Evolutionary conservation across 2,888 invertebrate species (phyloP).

Genomic region (Dryomyza anilis): DNA sequence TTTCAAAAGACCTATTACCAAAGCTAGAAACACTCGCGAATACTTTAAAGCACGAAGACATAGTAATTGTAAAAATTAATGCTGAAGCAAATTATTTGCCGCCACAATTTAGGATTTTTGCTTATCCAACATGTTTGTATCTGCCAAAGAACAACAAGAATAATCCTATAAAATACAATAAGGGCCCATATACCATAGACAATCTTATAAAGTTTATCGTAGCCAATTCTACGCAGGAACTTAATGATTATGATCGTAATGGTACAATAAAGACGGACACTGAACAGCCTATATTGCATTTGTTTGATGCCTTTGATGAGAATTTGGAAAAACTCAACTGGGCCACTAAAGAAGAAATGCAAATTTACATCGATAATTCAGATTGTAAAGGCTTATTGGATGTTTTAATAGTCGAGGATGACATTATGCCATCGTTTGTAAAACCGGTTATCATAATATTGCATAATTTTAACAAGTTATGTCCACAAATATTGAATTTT

Average conservation of each 20-base stretch:
- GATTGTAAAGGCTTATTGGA: neutral
- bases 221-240: neutral
- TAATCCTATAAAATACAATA: neutral
- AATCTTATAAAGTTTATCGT: neutral
- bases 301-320: neutral
- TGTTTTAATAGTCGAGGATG: neutral
- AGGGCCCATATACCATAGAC: neutral
- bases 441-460: neutral
- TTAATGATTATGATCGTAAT: neutral
- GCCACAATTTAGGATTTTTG: neutral
- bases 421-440: neutral
- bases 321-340: neutral
- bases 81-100: neutral
- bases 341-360: neutral
- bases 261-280: neutral
- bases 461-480: neutral
- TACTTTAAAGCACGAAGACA: neutral
- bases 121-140: neutral
- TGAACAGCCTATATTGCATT: neutral
- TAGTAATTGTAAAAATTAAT: neutral
- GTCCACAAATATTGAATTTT: neutral
- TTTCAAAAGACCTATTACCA: neutral
- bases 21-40: neutral
- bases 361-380: neutral
- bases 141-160: neutral